phyloP scores from a whole-genome alignment of 2,888 invertebrate genomes.

The Lacanobia wlatinum region DNA sequence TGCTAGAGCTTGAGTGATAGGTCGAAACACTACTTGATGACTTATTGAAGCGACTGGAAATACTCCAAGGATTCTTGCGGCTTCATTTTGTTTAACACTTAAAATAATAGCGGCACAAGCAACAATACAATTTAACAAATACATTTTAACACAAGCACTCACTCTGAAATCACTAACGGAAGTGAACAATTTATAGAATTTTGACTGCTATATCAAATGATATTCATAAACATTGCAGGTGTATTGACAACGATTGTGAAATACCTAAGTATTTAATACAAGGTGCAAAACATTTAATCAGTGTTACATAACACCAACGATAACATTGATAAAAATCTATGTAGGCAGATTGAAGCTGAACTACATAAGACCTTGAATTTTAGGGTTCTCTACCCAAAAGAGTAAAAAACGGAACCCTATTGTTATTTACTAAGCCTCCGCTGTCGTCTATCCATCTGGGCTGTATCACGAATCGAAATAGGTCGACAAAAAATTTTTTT shows the following conservation, averaged over 20 bases:
- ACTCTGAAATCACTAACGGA: not conserved
- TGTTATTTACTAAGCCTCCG: too few relatives aligned
- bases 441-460: too few relatives aligned
- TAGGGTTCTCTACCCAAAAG: too few relatives aligned
- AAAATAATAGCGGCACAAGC: not conserved
- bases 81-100: conserved; percentile 15
- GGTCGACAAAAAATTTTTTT: too few relatives aligned
- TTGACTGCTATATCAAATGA: not conserved
- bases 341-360: not conserved
- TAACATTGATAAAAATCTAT: not conserved
- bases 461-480: too few relatives aligned
- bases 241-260: conserved; percentile 21
- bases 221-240: conserved; percentile 15
- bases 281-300: conserved; percentile 1
- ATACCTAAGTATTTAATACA: not conserved
- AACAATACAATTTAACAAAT: not conserved
- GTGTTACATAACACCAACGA: conserved; percentile 2
- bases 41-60: conserved; percentile 42
- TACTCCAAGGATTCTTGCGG: conserved; percentile 31
- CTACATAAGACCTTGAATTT: too few relatives aligned
- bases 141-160: conserved; percentile 9
- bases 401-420: too few relatives aligned
- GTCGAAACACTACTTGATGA: conserved; percentile 42
- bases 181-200: not conserved
- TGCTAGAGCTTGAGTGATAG: conserved; percentile 27